Conservation (phyloP, 2,797 vertebrate species). For the Bovichtus diacanthus region DNA sequence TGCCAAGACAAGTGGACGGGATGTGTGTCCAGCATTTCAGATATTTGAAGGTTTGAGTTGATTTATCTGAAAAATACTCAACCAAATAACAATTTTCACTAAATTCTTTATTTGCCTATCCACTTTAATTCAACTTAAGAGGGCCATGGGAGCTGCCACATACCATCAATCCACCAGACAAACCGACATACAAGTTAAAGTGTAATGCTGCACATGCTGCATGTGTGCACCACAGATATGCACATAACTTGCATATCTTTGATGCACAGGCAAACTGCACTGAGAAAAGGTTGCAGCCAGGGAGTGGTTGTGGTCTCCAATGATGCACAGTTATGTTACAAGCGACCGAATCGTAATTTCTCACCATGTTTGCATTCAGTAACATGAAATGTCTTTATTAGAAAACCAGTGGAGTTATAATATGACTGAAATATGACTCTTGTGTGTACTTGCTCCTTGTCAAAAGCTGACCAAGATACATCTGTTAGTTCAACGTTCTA, state of each 20-base stretch:
- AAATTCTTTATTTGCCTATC: background rate
- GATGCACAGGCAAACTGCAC: constrained; percentile 24
- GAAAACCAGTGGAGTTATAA: constrained; percentile 14
- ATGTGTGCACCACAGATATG: constrained; percentile 5
- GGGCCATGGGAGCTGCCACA: background rate
- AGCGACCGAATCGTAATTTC: background rate
- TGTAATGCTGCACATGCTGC: constrained; percentile 22
- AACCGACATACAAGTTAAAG: background rate
- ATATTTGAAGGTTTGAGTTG: constrained; percentile 2
- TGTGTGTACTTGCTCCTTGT: constrained; percentile 3
- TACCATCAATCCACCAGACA: background rate
- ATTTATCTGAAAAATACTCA: background rate
- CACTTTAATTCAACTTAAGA: background rate
- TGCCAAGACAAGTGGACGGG: constrained; percentile 59
- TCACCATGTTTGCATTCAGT: constrained; percentile 28
- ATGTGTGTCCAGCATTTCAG: constrained; percentile 31
- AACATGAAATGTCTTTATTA: constrained; percentile 21
- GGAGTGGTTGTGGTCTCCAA: background rate
- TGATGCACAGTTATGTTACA: constrained; percentile 4
- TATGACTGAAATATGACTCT: constrained; percentile 22
- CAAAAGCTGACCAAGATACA: constrained; percentile 7
- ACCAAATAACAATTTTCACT: background rate
- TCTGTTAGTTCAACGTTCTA: constrained; percentile 6
- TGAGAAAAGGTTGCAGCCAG: background rate
- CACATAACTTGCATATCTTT: constrained; percentile 26